phyloP scores from a whole-genome alignment of 2,113 vertebrate species.

The Physeter macrocephalus region DNA sequence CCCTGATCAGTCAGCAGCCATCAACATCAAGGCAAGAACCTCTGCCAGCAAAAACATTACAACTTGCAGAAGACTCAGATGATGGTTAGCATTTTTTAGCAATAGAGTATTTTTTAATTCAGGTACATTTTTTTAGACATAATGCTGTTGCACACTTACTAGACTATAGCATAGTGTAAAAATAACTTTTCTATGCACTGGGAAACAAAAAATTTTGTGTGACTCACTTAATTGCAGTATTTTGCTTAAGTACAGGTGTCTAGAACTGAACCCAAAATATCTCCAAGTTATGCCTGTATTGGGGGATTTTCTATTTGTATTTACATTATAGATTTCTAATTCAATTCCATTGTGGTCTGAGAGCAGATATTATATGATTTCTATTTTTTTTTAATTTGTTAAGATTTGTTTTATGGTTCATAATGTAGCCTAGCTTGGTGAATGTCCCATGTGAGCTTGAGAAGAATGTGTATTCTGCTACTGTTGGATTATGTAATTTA shows the following conservation, averaged over 20 bases:
- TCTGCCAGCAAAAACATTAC: neutral
- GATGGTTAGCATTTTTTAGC: neutral
- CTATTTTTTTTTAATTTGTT: neutral
- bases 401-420: neutral
- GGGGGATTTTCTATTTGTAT: neutral
- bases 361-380: neutral
- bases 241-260: neutral
- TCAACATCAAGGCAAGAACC: neutral
- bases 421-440: neutral
- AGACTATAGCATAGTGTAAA: neutral
- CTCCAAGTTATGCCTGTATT: neutral
- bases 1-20: neutral
- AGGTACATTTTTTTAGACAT: neutral
- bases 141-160: neutral
- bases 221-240: neutral
- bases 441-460: neutral
- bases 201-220: neutral
- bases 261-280: neutral
- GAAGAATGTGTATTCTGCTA: neutral
- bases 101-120: neutral
- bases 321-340: neutral
- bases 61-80: neutral
- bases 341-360: neutral
- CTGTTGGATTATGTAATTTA: neutral
- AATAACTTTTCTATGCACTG: neutral